Evolutionary conservation across 2,888 invertebrate species (phyloP), one percentile per base, ranked within the genome.

Genomic region (Tipula helvola): DNA sequence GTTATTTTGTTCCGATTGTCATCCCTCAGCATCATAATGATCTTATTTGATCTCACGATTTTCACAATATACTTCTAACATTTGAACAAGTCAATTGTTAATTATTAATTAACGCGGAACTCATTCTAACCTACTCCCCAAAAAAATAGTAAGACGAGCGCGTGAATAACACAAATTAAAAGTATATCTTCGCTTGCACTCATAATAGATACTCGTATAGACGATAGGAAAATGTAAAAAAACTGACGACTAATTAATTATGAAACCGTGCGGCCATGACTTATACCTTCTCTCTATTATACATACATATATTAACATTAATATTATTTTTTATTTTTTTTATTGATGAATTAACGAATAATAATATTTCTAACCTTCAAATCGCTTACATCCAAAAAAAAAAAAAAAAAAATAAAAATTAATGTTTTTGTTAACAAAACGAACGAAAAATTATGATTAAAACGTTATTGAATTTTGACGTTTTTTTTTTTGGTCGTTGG

Each of bases 291-390:
- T 71, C 71, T 71, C 71, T 28, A 71, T 52, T 71, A 71, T 71
- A 71, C 71, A 71, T 71, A 71, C 71, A 71, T 71, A 71, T 71
- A 39, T 39, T 39, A 28, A 28, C 28, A 28, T 28, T 28, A 28
- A 28, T 28, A 39, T 39, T 39, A 39, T 5, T 39, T 39, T 39
- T 39, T 39, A 7, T 2, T 2, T 7, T 39, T 7, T 57, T 5
- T 57, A 71, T 71, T 71, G 71, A 71, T 71, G 71, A 71, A 71
- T 71, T 71, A 71, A 71, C 71, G 71, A 71, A 71, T 71, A 71
- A 57, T 57, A 71, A 71, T 71, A 71, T 71, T 71, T 71, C 71
- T 71, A 71, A 71, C 71, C 71, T 71, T 71, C 71, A 71, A 71
- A 28, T 28, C 12, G 71, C 28, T 71, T 71, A 71, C 28, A 71